A percentile compares a stretch with the other conserved stretches of the same genome.
phyloP scores from a whole-genome alignment of 2,113 vertebrate species.

The Sinocyclocheilus anophthalmus region DNA sequence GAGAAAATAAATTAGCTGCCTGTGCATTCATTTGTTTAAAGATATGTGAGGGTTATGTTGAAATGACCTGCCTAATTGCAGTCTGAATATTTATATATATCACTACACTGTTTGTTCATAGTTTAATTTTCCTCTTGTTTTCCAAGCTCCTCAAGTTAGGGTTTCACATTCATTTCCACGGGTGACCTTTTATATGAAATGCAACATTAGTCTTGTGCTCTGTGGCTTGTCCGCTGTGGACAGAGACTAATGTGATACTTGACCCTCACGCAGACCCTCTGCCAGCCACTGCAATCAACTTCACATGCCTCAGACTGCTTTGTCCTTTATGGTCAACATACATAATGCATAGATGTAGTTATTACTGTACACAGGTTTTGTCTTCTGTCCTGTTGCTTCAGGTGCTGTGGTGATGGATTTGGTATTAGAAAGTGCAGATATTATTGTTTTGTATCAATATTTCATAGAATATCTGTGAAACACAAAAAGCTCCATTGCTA shows the following conservation, averaged over 20 bases:
- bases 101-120: slow-evolving; percentile 47
- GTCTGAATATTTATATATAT: slow-evolving; percentile 58
- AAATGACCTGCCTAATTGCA: slow-evolving; percentile 63
- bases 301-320: slow-evolving; percentile 67
- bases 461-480: neutral
- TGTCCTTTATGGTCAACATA: slow-evolving; percentile 45
- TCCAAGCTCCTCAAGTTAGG: slow-evolving; percentile 70
- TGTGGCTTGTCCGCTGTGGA: slow-evolving; percentile 72
- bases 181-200: slow-evolving; percentile 77
- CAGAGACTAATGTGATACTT: slow-evolving; percentile 79
- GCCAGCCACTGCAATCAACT: slow-evolving; percentile 72
- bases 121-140: slow-evolving; percentile 48
- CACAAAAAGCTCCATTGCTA: neutral
- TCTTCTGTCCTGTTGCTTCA: slow-evolving; percentile 6
- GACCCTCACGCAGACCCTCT: slow-evolving; percentile 73
- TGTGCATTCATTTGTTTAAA: slow-evolving; percentile 60
- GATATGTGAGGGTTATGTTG: slow-evolving; percentile 55
- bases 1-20: slow-evolving; percentile 59
- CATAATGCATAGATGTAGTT: slow-evolving; percentile 42
- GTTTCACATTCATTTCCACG: slow-evolving; percentile 77
- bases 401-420: neutral
- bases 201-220: slow-evolving; percentile 75
- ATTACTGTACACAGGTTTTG: slow-evolving; percentile 17
- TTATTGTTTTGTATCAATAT: neutral
- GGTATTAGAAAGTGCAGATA: neutral